A percentile compares a stretch with the other conserved stretches of the same genome.
phyloP scores from a whole-genome alignment of 2,888 invertebrate genomes.

The Drosophila robusta region DNA sequence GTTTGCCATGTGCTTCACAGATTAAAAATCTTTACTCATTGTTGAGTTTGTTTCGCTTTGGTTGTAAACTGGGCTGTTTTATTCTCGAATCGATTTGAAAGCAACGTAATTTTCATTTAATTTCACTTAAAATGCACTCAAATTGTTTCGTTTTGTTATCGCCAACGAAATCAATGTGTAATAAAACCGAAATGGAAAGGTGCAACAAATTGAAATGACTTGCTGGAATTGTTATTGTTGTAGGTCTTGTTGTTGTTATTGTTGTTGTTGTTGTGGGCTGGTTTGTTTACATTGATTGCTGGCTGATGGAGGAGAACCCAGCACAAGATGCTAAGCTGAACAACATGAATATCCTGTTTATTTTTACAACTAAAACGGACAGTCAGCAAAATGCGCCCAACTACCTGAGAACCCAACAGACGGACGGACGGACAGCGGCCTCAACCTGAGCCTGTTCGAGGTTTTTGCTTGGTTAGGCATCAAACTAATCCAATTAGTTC shows the following conservation, averaged over 20 bases:
- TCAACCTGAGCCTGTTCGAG: conserved; percentile 23
- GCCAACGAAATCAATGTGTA: conserved; percentile 53
- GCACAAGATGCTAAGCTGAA: conserved; percentile 21
- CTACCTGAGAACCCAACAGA: conserved; percentile 34
- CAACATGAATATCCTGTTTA: conserved; percentile 57
- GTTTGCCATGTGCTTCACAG: background rate
- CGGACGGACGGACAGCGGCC: background rate
- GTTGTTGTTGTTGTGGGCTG: conserved; percentile 48
- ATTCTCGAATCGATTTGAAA: conserved; percentile 35
- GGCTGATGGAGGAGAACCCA: conserved; percentile 38
- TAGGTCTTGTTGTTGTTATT: conserved; percentile 24
- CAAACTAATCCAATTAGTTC: conserved; percentile 76
- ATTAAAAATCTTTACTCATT: background rate
- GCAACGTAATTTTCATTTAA: conserved; percentile 69
- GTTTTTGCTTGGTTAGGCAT: conserved; percentile 58
- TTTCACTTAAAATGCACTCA: conserved; percentile 76
- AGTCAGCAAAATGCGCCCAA: conserved; percentile 47
- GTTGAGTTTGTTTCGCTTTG: background rate
- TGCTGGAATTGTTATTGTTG: conserved; percentile 54
- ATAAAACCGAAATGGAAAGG: conserved; percentile 60
- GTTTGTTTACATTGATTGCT: conserved; percentile 75
- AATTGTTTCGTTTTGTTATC: conserved; percentile 63
- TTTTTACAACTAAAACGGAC: conserved; percentile 61
- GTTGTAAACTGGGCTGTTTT: background rate
- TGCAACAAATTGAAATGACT: conserved; percentile 67